phyloP scores from a whole-genome alignment of 2,797 vertebrate genomes.

The Lycodopsis pacificus region DNA sequence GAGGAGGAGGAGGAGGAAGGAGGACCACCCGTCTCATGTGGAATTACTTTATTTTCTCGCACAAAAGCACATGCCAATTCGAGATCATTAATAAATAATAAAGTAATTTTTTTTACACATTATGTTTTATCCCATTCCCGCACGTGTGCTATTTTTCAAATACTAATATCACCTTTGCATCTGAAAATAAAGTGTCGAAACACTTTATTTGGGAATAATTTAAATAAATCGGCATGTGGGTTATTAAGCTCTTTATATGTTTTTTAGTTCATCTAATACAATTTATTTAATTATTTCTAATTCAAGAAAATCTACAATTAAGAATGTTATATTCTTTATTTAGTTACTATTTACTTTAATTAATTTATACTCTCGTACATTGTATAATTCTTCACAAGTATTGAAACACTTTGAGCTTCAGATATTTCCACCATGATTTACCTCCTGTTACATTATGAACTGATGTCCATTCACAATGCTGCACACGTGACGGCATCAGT shows the following conservation, averaged over 20 bases:
- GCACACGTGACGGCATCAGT: too few species aligned
- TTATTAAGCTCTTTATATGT: background rate
- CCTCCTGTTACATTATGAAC: background rate
- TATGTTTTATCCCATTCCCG: background rate
- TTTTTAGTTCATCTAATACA: too few species aligned
- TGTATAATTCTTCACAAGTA: background rate
- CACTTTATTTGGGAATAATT: background rate
- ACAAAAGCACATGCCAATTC: background rate
- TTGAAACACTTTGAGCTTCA: background rate
- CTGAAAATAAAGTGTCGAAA: background rate
- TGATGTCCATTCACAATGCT: too few species aligned
- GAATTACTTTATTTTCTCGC: background rate
- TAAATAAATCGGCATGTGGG: background rate
- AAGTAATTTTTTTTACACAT: background rate
- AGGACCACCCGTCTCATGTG: constrained; percentile 6
- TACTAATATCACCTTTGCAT: background rate
- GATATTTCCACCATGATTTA: background rate
- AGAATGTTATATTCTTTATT: background rate
- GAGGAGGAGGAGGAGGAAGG: constrained; percentile 33
- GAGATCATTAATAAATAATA: background rate
- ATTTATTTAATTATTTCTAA: background rate
- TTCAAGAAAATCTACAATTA: background rate
- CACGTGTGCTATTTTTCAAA: background rate
- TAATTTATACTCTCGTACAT: background rate
- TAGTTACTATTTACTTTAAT: background rate